Evolutionary conservation across 1,140 invertebrate genomes (phyloP).

Genomic region (Caligus rogercresseyi): DNA sequence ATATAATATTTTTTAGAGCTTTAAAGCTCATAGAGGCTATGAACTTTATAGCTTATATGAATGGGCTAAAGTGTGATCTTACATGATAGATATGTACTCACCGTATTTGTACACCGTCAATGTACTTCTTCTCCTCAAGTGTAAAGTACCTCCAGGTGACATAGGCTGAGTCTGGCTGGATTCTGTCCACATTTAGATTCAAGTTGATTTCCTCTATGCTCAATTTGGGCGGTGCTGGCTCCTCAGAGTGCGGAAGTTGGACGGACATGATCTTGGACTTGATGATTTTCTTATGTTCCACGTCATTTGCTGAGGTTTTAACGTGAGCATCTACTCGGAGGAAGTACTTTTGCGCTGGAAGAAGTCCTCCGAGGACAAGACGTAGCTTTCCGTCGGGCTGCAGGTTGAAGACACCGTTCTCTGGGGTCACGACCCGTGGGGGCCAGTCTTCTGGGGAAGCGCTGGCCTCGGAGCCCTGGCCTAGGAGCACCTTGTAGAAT

Average conservation of each 20-base stretch:
- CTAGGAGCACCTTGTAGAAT: background rate
- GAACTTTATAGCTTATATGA: too few relatives aligned
- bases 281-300: background rate
- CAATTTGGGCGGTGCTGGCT: background rate
- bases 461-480: background rate
- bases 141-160: slow-evolving; percentile 61
- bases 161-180: slow-evolving; percentile 54
- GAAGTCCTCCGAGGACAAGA: background rate
- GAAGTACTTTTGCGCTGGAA: slow-evolving; percentile 11
- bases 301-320: background rate
- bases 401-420: background rate
- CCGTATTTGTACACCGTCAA: slow-evolving; percentile 48
- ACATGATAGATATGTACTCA: too few relatives aligned
- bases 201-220: slow-evolving; percentile 37
- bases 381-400: background rate
- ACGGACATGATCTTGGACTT: background rate
- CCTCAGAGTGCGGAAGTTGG: background rate
- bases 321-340: slow-evolving; percentile 5
- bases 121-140: slow-evolving; percentile 53
- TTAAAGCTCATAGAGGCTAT: too few relatives aligned
- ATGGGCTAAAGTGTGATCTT: too few relatives aligned
- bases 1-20: too few relatives aligned
- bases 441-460: slow-evolving; percentile 7
- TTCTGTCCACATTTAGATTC: slow-evolving; percentile 46
- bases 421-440: background rate